A percentile compares a stretch with the other conserved stretches of the same genome.
Conservation (phyloP, 2,797 vertebrate species). For the Orientallactaga sibirica region DNA sequence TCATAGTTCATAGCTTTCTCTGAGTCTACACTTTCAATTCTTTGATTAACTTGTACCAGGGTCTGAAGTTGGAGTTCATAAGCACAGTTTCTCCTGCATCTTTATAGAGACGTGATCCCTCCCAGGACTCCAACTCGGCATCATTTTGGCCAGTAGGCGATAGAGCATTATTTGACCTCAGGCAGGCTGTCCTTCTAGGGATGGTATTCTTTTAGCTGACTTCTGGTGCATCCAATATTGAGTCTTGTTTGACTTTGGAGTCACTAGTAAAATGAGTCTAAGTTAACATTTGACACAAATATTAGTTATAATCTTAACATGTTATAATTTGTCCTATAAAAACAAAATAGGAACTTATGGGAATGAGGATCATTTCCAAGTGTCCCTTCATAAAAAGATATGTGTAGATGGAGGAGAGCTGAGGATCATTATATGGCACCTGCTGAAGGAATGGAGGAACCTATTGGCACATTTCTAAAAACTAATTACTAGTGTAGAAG, state of each 20-base stretch:
- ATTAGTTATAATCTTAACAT: not conserved
- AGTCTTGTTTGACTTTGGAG: not conserved
- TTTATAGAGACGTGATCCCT: too few species aligned
- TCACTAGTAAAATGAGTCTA: not conserved
- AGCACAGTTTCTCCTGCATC: too few species aligned
- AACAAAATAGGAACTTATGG: not conserved
- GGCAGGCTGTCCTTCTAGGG: not conserved
- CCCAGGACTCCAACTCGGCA: too few species aligned
- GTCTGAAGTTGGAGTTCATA: too few species aligned
- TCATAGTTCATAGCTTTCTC: too few species aligned
- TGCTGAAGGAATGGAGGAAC: not conserved
- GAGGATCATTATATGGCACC: not conserved
- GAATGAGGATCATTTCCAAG: not conserved
- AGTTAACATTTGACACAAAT: not conserved
- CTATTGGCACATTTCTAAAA: not conserved
- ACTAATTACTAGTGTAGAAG: not conserved
- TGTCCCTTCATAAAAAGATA: not conserved
- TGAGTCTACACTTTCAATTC: too few species aligned
- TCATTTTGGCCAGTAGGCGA: not conserved
- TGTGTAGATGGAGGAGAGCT: not conserved
- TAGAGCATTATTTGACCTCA: not conserved
- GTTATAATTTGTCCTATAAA: not conserved
- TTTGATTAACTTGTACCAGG: too few species aligned
- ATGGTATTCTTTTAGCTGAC: not conserved
- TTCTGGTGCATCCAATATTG: not conserved